Evolutionary conservation across 2,888 invertebrate species (phyloP).

Genomic region (Prosapia bicincta): DNA sequence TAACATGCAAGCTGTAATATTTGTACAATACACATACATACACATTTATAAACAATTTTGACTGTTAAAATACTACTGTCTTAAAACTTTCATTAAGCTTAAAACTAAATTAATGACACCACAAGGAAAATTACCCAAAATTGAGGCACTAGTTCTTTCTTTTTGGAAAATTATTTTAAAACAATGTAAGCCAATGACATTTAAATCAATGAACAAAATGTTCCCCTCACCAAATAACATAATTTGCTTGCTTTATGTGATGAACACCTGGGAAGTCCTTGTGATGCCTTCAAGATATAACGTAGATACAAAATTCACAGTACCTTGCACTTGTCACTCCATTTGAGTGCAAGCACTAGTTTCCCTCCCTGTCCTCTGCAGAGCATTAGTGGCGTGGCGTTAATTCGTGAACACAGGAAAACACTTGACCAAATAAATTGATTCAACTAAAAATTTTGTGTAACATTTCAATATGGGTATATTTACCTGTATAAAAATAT

Average conservation of each 20-base stretch:
- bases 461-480: conserved; percentile 11
- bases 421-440: conserved; percentile 36
- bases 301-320: conserved; percentile 48
- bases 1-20: background rate
- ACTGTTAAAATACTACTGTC: background rate
- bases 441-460: conserved; percentile 16
- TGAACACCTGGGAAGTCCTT: background rate
- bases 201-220: no score
- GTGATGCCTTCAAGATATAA: background rate
- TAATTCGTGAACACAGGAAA: conserved; percentile 55
- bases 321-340: conserved; percentile 78
- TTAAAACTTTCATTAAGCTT: background rate
- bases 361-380: conserved; percentile 48
- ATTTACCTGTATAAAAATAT: conserved; percentile 21
- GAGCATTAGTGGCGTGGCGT: conserved; percentile 47
- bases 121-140: background rate
- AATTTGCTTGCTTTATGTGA: background rate
- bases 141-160: background rate
- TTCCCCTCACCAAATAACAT: background rate
- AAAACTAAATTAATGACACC: background rate
- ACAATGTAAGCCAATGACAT: background rate
- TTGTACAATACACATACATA: background rate
- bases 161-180: background rate
- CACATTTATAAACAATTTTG: background rate
- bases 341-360: conserved; percentile 74